Evolutionary conservation across 2,888 invertebrate genomes (phyloP), one percentile per base, ranked within the genome.

Genomic region (Drosophila diplacantha): DNA sequence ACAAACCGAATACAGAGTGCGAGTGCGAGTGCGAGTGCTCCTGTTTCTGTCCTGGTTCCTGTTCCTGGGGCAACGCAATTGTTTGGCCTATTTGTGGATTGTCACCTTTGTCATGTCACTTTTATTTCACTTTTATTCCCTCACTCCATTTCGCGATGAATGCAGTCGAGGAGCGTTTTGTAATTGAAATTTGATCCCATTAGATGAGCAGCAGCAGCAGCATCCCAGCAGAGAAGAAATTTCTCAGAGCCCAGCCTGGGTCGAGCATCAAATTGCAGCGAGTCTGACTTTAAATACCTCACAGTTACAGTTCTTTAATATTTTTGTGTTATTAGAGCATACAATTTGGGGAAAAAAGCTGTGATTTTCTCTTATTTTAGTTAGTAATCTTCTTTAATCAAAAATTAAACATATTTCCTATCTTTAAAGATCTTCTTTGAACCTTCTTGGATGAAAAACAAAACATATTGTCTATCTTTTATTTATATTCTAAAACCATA

Each of bases 151-250:
- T 56, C 61, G 74, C 64, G 73, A 60, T 68, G 64, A 67, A 72
- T 55, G 49, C 66, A 59, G 51, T 63, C 57, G 71, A 71, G 68
- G 66, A 78, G 80, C 55, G 83, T 79, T 85, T 82, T 85, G 81
- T 84, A 85, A 85, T 85, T 85, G 85, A 85, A 85, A 85, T 85
- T 83, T 84, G 85, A 85, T 81, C 72, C 81, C 75, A 74, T 81
- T 81, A 81, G 75, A 77, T 83, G 83, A 44, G 53, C 43, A 43
- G 58, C 44, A 53, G 38, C 59, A 64, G 57, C 60, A 62, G 53
- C 58, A 55, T 41, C 43, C 55, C 52, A 65, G 34, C 50, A 56
- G 16, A 47, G 38, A 34, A 49, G 41, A 49, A 43, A 49, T 61
- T 61, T 61, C 43, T 35, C 44, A 44, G 38, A 44, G 34, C 54